These are phyloP conservation scores for Laticauda colubrina DNA, from an alignment of 2,113 vertebrate genomes.

Conservation along the genomic window DNA sequence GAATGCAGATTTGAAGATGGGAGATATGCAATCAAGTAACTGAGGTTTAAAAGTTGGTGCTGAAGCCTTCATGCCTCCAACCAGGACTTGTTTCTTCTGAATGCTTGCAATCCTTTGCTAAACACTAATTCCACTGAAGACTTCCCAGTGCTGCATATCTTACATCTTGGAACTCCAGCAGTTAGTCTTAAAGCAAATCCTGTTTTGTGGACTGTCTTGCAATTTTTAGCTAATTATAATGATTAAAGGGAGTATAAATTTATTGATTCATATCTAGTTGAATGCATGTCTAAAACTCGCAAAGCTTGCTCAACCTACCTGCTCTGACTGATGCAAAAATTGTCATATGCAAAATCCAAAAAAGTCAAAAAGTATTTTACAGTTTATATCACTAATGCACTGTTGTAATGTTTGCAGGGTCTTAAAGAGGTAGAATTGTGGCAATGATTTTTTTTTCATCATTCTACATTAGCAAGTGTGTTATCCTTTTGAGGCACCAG, in stretches of 20 bases:
- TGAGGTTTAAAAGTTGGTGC: constrained; percentile 90
- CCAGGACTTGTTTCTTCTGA: constrained; percentile 81
- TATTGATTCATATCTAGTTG: constrained; percentile 85
- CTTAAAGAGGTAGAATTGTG: constrained; percentile 63
- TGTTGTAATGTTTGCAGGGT: constrained; percentile 79
- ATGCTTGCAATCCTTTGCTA: constrained; percentile 81
- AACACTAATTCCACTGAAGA: constrained; percentile 80
- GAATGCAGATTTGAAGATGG: constrained; percentile 82
- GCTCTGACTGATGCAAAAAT: constrained; percentile 91
- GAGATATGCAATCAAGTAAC: constrained; percentile 90
- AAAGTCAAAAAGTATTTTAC: constrained; percentile 81
- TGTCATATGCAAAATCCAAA: constrained; percentile 92
- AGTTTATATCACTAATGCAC: constrained; percentile 84
- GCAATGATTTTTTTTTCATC: constrained; percentile 66
- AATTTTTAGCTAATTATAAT: constrained; percentile 90
- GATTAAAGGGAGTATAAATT: constrained; percentile 87
- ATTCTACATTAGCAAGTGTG: constrained; percentile 52
- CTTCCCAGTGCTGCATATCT: constrained; percentile 83
- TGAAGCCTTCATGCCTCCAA: constrained; percentile 85
- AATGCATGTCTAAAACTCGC: constrained; percentile 90
- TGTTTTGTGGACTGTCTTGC: constrained; percentile 91
- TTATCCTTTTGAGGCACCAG: constrained; percentile 65
- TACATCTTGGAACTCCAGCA: constrained; percentile 78
- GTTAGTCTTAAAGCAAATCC: constrained; percentile 81
- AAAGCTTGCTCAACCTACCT: constrained; percentile 93